Evolutionary conservation across 2,113 vertebrate genomes (phyloP).

Genomic region (Vombatus ursinus): DNA sequence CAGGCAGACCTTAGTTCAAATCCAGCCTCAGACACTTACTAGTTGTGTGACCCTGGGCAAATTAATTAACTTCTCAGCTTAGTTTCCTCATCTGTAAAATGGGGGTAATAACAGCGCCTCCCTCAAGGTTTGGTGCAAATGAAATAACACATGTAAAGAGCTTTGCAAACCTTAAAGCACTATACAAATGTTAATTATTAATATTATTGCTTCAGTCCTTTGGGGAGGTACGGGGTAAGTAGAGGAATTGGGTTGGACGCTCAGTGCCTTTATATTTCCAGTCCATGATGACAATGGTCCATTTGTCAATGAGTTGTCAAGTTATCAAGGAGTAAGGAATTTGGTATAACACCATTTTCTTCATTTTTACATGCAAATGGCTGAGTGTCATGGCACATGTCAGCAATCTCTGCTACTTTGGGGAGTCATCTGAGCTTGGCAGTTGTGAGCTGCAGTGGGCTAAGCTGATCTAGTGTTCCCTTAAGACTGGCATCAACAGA

Average conservation of each 20-base stretch:
- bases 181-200: neutral
- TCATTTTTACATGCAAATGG: neutral
- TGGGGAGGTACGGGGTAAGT: no score
- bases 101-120: no score
- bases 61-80: no score
- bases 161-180: no score
- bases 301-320: neutral
- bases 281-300: no score
- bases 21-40: no score
- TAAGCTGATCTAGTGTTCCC: neutral
- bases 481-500: neutral
- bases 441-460: neutral
- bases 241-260: neutral
- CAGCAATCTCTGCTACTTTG: neutral
- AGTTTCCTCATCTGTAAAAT: no score
- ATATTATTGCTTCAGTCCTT: neutral
- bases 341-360: neutral
- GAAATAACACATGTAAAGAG: no score
- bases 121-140: no score
- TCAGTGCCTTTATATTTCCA: neutral
- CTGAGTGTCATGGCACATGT: neutral
- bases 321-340: neutral
- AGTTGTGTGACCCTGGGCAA: no score
- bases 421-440: neutral
- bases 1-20: no score